phyloP scores from a whole-genome alignment of 2,113 vertebrate species.

The Tachuris rubrigastra region DNA sequence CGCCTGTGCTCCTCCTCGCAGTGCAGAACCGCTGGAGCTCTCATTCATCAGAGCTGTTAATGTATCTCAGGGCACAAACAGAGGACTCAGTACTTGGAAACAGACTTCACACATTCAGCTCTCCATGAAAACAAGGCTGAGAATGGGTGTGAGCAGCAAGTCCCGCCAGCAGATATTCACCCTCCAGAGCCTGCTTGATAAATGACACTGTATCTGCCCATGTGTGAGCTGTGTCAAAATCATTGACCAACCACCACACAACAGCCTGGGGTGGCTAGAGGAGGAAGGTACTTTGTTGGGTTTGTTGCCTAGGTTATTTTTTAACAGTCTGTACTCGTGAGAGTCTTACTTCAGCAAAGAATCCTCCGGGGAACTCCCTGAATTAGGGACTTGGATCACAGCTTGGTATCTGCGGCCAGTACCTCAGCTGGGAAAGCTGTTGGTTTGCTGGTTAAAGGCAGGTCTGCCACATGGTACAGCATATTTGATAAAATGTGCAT shows the following conservation, averaged over 20 bases:
- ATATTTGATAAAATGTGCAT: neutral
- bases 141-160: neutral
- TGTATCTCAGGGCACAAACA: neutral
- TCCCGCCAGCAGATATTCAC: neutral
- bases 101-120: neutral
- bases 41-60: constrained; percentile 34
- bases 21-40: neutral
- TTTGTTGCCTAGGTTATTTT: neutral
- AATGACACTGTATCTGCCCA: neutral
- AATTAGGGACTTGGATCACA: neutral
- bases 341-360: neutral
- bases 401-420: neutral
- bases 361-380: neutral
- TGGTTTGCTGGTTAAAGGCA: neutral
- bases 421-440: neutral
- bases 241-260: neutral
- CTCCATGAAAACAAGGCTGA: neutral
- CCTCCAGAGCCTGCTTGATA: neutral
- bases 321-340: neutral
- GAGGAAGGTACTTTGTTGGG: neutral
- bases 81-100: neutral
- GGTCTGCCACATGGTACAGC: neutral
- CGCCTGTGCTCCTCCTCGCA: neutral
- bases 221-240: neutral
- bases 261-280: neutral